Evolutionary conservation across 1,140 invertebrate genomes (phyloP).

Genomic region (Brachystomella parvula): DNA sequence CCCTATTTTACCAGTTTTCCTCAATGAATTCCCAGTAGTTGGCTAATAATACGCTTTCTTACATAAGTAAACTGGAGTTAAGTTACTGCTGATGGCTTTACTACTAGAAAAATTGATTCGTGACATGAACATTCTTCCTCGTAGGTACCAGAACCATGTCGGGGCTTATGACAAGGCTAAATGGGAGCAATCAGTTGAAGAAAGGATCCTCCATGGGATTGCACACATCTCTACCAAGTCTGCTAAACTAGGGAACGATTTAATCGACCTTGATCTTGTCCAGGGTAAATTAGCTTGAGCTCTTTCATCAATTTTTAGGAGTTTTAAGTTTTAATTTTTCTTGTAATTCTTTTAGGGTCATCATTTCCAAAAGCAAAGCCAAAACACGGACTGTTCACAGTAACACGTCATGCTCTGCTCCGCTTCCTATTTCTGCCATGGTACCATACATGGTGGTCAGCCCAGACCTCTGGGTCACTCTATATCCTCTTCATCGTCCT

Average conservation of each 20-base stretch:
- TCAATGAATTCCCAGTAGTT: no score
- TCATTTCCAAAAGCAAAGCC: slow-evolving; percentile 90
- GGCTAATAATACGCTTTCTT: no score
- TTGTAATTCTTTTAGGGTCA: slow-evolving; percentile 55
- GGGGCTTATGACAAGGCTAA: slow-evolving; percentile 91
- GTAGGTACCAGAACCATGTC: slow-evolving; percentile 86
- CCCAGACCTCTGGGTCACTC: slow-evolving; percentile 67
- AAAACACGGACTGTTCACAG: slow-evolving; percentile 72
- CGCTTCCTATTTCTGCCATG: slow-evolving; percentile 73
- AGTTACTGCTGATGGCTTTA: no score
- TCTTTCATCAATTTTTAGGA: slow-evolving; percentile 39
- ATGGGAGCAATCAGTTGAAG: slow-evolving; percentile 91
- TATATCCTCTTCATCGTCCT: slow-evolving; percentile 64
- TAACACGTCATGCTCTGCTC: slow-evolving; percentile 67
- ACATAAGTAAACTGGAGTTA: no score
- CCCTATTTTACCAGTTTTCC: no score
- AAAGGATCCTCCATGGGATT: slow-evolving; percentile 73
- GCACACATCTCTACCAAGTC: slow-evolving; percentile 77
- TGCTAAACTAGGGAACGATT: slow-evolving; percentile 77
- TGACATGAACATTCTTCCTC: slow-evolving; percentile 34
- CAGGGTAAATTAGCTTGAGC: slow-evolving; percentile 55
- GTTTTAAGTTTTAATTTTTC: slow-evolving; percentile 11
- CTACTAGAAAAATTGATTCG: neutral
- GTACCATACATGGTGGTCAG: slow-evolving; percentile 77
- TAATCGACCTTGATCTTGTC: slow-evolving; percentile 92